Conservation (phyloP, 1,140 invertebrate species). For the Drosophila pectinifera region DNA sequence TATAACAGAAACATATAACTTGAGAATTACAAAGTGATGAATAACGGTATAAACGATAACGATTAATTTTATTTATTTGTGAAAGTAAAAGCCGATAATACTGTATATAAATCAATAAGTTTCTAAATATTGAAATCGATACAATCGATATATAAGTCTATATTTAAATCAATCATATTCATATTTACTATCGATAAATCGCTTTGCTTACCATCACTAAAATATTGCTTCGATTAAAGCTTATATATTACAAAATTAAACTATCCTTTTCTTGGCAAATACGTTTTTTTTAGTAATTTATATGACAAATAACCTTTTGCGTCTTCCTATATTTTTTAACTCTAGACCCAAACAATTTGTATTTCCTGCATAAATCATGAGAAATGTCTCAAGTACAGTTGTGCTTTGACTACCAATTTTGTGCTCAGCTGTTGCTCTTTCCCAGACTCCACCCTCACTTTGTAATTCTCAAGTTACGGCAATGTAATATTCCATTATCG, state of each 20-base stretch:
- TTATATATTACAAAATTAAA: too few species aligned
- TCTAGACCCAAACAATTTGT: slow-evolving; percentile 10
- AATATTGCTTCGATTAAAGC: neutral
- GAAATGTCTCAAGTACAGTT: slow-evolving; percentile 46
- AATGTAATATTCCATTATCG: slow-evolving; percentile 59
- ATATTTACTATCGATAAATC: neutral
- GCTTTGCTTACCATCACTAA: neutral
- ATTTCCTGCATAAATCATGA: slow-evolving; percentile 24
- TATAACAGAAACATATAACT: too few species aligned
- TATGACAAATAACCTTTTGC: neutral
- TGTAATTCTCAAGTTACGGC: slow-evolving; percentile 9
- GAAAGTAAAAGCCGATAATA: too few species aligned
- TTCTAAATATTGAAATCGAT: too few species aligned
- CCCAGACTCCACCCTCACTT: neutral
- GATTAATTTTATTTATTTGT: too few species aligned
- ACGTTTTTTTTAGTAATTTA: neutral
- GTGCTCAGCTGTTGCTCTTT: slow-evolving; percentile 48
- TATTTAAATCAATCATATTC: too few species aligned
- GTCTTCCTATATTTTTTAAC: neutral
- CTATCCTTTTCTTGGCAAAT: neutral
- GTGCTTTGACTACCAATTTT: slow-evolving; percentile 14
- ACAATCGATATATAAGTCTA: too few species aligned
- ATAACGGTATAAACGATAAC: too few species aligned
- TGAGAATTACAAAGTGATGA: too few species aligned
- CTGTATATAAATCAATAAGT: too few species aligned